A percentile compares a stretch with the other conserved stretches of the same genome.
Conservation (phyloP, 2,888 invertebrate species). For the Drosophila neonasuta region DNA sequence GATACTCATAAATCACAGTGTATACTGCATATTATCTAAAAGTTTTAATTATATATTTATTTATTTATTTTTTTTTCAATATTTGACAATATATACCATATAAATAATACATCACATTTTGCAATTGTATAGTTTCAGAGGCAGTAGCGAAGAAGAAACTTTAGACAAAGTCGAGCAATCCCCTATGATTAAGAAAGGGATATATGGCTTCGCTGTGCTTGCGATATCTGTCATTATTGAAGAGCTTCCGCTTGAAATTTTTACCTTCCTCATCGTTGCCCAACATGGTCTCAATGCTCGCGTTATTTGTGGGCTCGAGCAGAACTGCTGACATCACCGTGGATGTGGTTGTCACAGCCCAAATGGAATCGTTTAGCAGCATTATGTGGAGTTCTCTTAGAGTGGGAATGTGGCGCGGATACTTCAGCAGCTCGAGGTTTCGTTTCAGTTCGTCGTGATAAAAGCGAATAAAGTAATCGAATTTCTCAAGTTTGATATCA, state of each 20-base stretch:
- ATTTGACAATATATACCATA: background rate
- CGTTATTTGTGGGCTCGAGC: conserved; percentile 63
- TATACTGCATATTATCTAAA: too few relatives aligned
- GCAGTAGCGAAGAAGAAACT: background rate
- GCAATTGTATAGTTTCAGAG: background rate
- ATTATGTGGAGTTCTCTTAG: conserved; percentile 43
- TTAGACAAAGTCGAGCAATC: conserved; percentile 56
- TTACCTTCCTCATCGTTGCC: conserved; percentile 26
- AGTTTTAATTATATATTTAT: too few relatives aligned
- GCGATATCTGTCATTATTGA: conserved; percentile 51
- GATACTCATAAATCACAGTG: too few relatives aligned
- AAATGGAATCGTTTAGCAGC: conserved; percentile 19
- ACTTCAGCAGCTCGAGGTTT: conserved; percentile 65
- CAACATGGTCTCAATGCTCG: conserved; percentile 57
- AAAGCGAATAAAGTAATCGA: conserved; percentile 78
- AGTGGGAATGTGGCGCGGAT: conserved; percentile 61
- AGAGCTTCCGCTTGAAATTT: conserved; percentile 44
- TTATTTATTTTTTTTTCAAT: background rate
- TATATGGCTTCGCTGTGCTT: conserved; percentile 63
- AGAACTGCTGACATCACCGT: conserved; percentile 54
- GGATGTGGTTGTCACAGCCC: conserved; percentile 42
- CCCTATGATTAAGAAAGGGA: conserved; percentile 69
- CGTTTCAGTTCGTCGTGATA: conserved; percentile 72
- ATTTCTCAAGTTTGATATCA: conserved; percentile 75
- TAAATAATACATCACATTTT: conserved; percentile 11